Conservation (phyloP, 2,113 vertebrate species). For the Burhinus oedicnemus region DNA sequence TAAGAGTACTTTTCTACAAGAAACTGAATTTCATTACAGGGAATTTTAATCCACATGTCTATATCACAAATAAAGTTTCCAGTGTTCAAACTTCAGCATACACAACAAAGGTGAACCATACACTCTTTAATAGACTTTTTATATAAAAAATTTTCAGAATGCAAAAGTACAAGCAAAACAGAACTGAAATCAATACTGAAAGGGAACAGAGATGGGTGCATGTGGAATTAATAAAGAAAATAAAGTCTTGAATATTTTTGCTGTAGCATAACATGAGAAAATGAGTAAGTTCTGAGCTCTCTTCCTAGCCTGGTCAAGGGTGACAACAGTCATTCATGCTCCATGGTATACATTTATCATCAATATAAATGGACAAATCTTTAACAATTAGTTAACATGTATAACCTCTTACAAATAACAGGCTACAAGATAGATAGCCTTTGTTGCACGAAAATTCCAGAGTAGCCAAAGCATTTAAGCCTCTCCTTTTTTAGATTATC, state of each 20-base stretch:
- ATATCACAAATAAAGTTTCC: not conserved
- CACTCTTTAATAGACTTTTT: not conserved
- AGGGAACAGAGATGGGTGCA: fast-evolving
- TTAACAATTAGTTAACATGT: not conserved
- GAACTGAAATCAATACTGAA: not conserved
- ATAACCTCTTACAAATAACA: not conserved
- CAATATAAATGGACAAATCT: not conserved
- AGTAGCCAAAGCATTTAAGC: not conserved
- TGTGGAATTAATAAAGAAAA: not conserved
- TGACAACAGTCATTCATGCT: not conserved
- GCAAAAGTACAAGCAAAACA: not conserved
- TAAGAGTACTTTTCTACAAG: not conserved
- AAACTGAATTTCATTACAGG: not conserved
- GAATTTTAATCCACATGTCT: not conserved
- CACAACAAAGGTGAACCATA: not conserved
- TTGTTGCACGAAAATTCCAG: not conserved
- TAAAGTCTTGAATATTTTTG: not conserved
- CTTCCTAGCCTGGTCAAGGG: not conserved
- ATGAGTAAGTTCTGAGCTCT: not conserved
- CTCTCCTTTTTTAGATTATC: not conserved
- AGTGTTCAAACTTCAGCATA: not conserved
- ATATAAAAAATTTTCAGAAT: not conserved
- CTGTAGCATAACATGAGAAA: not conserved
- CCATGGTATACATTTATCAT: not conserved
- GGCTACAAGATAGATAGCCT: not conserved